Evolutionary conservation across 2,888 invertebrate species (phyloP), one percentile per base, ranked within the genome.

Genomic region (Aporophyla nigra): DNA sequence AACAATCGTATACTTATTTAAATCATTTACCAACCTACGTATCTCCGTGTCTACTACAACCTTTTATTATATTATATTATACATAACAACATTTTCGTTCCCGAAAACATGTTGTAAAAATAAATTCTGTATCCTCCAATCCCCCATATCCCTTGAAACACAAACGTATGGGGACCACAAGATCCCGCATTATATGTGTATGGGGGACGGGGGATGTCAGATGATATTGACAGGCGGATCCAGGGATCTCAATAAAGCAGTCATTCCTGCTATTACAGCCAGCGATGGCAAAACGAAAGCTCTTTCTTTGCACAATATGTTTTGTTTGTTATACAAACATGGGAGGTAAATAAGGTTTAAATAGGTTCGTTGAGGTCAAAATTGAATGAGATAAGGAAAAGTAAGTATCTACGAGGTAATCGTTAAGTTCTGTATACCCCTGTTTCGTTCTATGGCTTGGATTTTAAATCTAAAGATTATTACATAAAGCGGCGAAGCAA

Each of bases 141-240:
- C 66, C 71, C 27, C 33, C 7, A 56, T 68, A 71, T 83, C 85
- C 74, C n/a, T 24, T 61, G 27, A 51, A 76, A 79, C 58, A 54
- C 27, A 62, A 80, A 74, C 58, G 56, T 69, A 76, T 73, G 84
- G 79, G 21, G 43, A 67, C 77, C 75, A 53, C 53, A 71, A 63
- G 63, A 81, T 66, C 68, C 71, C 71, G 72, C 79, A 82, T 74
- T 80, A 76, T 81, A 79, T 78, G 76, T 63, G 62, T 75, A 63
- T 81, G 61, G 80, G 74, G 59, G 24, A 3, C 24, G 43, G 33
- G 80, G 73, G 66, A 58, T 76, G 85, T 82, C 87, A 79, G 80
- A 76, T 80, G 86, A 83, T 87, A 86, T 88, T 87, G 88, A 88
- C 88, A 88, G 61, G 71, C 78, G 24, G 59, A 84, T 81, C 71